phyloP scores from a whole-genome alignment of 1,140 invertebrate species.

The Amphibalanus amphitrite region DNA sequence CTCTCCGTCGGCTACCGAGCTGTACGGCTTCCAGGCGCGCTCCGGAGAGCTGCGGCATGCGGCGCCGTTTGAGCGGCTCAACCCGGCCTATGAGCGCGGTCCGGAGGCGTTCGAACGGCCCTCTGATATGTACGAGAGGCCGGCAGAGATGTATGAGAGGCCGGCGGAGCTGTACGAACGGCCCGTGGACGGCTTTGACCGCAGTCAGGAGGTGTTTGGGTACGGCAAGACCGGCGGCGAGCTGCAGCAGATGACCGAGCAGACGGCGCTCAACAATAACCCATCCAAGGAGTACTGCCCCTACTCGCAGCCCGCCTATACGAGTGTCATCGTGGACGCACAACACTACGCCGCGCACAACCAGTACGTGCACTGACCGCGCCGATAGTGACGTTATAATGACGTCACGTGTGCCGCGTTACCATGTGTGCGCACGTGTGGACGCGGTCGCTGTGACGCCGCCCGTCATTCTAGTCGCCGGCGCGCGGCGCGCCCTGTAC shows the following conservation, averaged over 20 bases:
- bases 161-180: neutral
- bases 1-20: slow-evolving; percentile 19
- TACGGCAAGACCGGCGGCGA: neutral
- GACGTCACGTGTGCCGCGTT: too few species aligned
- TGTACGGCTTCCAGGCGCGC: slow-evolving; percentile 16
- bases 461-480: too few species aligned
- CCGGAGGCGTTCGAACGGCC: neutral
- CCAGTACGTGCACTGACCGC: slow-evolving; percentile 36
- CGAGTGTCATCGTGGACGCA: slow-evolving; percentile 68
- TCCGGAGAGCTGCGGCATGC: slow-evolving; percentile 16
- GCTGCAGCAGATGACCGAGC: neutral
- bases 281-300: slow-evolving; percentile 13
- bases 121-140: neutral
- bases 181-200: neutral
- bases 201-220: neutral
- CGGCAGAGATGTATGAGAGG: neutral
- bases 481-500: too few species aligned
- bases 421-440: too few species aligned
- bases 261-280: slow-evolving; percentile 7
- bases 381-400: too few species aligned
- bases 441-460: too few species aligned
- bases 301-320: slow-evolving; percentile 41
- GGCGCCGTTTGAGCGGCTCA: neutral
- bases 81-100: slow-evolving; percentile 6
- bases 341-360: slow-evolving; percentile 53